These are phyloP conservation scores for Centropus bengalensis DNA, from an alignment of 2,113 vertebrate genomes.

Conservation along the genomic window DNA sequence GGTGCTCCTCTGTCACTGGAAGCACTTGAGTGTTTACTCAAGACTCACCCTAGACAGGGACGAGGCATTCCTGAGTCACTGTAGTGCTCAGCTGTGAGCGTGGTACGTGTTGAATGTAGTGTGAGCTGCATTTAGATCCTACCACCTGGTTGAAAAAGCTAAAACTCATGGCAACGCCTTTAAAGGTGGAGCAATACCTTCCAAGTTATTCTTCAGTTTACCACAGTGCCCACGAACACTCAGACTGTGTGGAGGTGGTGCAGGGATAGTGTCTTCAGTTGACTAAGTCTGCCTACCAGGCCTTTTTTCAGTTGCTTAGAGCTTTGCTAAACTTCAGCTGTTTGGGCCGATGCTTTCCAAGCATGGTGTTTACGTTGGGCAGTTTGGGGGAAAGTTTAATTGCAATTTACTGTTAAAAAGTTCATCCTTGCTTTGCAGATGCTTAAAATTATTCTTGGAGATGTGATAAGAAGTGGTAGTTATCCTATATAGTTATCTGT, in stretches of 20 bases:
- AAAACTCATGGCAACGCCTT: not conserved
- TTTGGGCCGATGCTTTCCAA: not conserved
- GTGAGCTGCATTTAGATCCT: not conserved
- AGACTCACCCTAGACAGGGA: not conserved
- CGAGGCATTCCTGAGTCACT: not conserved
- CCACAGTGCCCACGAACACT: not conserved
- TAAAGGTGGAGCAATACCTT: not conserved
- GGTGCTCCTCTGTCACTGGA: not conserved
- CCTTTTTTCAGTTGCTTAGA: not conserved
- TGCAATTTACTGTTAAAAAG: not conserved
- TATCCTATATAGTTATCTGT: not conserved
- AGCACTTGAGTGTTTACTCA: not conserved
- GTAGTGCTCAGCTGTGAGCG: not conserved
- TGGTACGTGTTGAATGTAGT: not conserved
- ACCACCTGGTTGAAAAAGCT: not conserved
- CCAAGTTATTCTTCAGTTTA: not conserved
- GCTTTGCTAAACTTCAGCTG: not conserved
- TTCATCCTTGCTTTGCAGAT: not conserved
- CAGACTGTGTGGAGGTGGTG: rapidly evolving
- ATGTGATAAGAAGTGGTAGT: not conserved
- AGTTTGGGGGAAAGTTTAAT: not conserved
- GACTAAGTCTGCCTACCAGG: not conserved
- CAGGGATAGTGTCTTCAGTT: not conserved
- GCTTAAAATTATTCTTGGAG: not conserved
- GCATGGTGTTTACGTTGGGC: not conserved